These are phyloP conservation scores for Mastacembelus armatus DNA, from an alignment of 2,797 vertebrate species.

Conservation along the genomic window DNA sequence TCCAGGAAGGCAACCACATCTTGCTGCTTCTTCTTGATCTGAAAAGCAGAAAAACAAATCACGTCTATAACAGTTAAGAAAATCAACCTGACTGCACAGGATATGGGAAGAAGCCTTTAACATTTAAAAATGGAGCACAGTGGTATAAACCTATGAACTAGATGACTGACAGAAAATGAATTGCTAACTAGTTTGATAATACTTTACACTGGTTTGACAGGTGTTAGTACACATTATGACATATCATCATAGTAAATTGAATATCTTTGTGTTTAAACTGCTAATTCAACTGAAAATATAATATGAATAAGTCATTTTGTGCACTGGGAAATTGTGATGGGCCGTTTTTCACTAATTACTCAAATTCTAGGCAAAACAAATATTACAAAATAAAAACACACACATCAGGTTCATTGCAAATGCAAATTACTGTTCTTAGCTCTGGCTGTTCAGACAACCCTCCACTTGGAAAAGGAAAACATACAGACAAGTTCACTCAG, in stretches of 20 bases:
- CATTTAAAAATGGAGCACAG: not conserved
- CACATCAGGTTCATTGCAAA: not conserved
- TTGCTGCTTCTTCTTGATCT: slow-evolving; percentile 99
- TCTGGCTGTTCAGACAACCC: not conserved
- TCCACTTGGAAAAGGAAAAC: not conserved
- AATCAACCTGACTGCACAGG: not conserved
- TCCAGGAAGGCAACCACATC: slow-evolving; percentile 97
- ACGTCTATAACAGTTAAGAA: not conserved
- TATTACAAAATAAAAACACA: not conserved
- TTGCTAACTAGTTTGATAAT: not conserved
- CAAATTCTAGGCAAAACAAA: not conserved
- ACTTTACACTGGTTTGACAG: no score
- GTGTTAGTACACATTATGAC: no score
- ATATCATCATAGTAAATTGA: no score
- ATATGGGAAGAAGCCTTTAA: not conserved
- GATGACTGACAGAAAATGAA: not conserved
- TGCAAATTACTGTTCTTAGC: no score
- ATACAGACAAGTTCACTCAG: slow-evolving; percentile 21
- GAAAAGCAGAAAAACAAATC: slow-evolving; percentile 21
- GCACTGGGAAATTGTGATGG: no score
- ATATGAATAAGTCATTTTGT: no score
- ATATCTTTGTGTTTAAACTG: no score
- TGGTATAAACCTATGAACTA: not conserved
- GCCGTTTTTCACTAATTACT: no score
- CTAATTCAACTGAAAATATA: no score